Base-by-base conservation (phyloP, 1,140 invertebrate genomes). In the Megathymus violae region DNA sequence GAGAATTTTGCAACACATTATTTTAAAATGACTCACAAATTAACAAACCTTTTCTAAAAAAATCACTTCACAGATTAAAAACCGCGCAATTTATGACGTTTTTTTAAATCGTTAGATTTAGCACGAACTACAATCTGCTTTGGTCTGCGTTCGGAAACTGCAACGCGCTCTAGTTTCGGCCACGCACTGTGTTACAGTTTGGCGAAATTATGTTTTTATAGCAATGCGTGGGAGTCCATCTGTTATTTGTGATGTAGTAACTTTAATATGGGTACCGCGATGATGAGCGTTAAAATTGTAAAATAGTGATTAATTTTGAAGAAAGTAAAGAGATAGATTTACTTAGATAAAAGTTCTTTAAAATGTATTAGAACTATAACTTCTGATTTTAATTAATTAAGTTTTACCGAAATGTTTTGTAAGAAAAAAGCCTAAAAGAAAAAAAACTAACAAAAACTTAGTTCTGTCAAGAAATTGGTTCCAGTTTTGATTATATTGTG, bases 131-230 rank as follows among this genome's bases (percentile, higher is more conserved):
- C 40, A 9, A 9, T 31, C 27, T 31, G 4, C 27, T 4, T 7
- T 58, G 11, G 22, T 15, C 38, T 64, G 22, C 50, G 51, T 54
- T 43, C 47, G 48, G 38, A 44, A 50, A 64, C 62, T 58, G 31
- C 62, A 60, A 15, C 62, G 36, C 38, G 61, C 56, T 64, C 62
- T 56, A 54, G 51, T 54, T 40, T 64, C 62, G 60, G 59, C 51
- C 27, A 46, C 58, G 51, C 48, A 74, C 71, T 74, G 70, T 64
- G 65, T 36, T 70, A 69, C 48, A 67, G 62, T 65, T 74, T 65
- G 41, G 71, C 58, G 71, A 69, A 69, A 74, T 70, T 58, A 52
- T 69, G 64, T 67, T 74, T 74, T 70, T 74, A 74, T 74, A 74
- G 22, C 51, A 43, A 0, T 6, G 25, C 14, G 51, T 43, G 51